These are phyloP conservation scores for Rhorus exstirpatorius DNA, from an alignment of 2,888 invertebrate species.

Conservation along the genomic window DNA sequence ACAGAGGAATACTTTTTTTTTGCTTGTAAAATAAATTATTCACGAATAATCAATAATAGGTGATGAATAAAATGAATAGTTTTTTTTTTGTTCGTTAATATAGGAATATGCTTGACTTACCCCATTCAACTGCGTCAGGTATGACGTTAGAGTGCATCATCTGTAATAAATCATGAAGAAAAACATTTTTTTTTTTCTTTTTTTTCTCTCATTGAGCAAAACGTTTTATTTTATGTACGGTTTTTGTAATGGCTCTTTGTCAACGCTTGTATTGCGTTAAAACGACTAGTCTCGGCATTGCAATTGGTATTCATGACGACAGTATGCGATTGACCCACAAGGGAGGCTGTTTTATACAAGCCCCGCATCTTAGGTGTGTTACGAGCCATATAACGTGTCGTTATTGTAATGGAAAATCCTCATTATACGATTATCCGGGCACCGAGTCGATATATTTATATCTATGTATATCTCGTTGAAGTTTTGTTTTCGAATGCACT, in stretches of 20 bases:
- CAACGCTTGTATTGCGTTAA: conserved; percentile 42
- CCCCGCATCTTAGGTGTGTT: conserved; percentile 24
- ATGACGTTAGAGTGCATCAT: conserved; percentile 46
- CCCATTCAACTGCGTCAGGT: conserved; percentile 51
- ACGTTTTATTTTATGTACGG: conserved; percentile 39
- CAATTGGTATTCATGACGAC: conserved; percentile 64
- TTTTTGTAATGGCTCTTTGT: conserved; percentile 54
- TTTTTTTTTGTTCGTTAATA: neutral
- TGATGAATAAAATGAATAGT: neutral
- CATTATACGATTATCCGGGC: conserved; percentile 13
- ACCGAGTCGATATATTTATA: neutral
- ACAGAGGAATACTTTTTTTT: too few species aligned
- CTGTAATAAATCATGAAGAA: conserved; percentile 61
- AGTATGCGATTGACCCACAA: conserved; percentile 58
- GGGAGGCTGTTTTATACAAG: conserved; percentile 35
- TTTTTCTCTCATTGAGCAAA: conserved; percentile 33
- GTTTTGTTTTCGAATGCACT: too few species aligned
- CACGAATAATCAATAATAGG: neutral
- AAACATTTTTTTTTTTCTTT: conserved; percentile 2
- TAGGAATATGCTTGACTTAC: conserved; percentile 36
- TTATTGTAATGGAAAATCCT: conserved; percentile 21
- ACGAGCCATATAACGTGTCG: conserved; percentile 29
- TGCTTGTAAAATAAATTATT: too few species aligned
- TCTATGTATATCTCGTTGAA: too few species aligned
- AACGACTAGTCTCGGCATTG: conserved; percentile 17